Evolutionary conservation across 1,140 invertebrate genomes (phyloP).

Genomic region (Helicoverpa armigera): DNA sequence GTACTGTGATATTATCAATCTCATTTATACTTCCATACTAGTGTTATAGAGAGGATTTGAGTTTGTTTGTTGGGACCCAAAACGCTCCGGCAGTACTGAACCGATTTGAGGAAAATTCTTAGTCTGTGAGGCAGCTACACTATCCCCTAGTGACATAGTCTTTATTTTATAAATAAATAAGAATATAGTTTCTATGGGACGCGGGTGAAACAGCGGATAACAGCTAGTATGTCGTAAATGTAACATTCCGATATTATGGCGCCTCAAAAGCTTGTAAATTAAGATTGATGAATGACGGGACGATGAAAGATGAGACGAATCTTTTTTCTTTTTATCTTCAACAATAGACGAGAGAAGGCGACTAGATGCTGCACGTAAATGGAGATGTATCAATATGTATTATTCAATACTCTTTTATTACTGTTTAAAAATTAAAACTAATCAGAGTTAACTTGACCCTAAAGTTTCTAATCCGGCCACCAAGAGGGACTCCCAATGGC

Average conservation of each 20-base stretch:
- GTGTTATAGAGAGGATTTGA: no score
- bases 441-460: neutral
- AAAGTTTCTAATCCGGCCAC: constrained; percentile 33
- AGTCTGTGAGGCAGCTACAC: no score
- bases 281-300: constrained; percentile 27
- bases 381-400: neutral
- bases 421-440: neutral
- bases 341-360: neutral
- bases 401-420: constrained; percentile 12
- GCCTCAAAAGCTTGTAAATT: constrained; percentile 2
- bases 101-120: no score
- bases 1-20: neutral
- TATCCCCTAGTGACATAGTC: no score
- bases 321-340: neutral
- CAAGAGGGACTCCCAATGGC: constrained; percentile 23
- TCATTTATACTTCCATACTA: neutral
- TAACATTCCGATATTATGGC: constrained; percentile 14
- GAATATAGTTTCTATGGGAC: no score
- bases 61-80: no score
- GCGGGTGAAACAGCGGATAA: no score
- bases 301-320: constrained; percentile 19
- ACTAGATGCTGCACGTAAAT: no score
- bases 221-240: constrained; percentile 16
- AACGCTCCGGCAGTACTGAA: no score
- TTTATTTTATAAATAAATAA: no score